Base-by-base conservation (phyloP, 1,140 invertebrate genomes). In the Cotesia typhae region DNA sequence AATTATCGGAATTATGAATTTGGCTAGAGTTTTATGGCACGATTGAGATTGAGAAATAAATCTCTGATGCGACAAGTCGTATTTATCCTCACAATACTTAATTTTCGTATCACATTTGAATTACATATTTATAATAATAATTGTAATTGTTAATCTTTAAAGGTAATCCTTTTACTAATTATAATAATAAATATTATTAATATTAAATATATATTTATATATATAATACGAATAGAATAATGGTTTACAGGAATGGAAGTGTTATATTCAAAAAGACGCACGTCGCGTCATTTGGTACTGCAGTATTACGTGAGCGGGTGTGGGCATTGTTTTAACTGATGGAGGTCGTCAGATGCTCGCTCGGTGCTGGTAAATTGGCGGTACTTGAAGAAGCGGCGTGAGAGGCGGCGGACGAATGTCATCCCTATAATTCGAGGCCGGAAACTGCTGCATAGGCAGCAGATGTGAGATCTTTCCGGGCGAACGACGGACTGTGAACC, bases 381-480 rank as follows among this genome's bases (percentile, higher is more conserved):
- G 84, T 68, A 88, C 78, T 72, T 89, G 87, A 75, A 88, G 75
- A 51, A 88, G 76, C 60, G 88, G 85, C 52, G 86, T 86, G 64
- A 88, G 79, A 37, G 86, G 85, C 7, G 80, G 76, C 47, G 86
- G 84, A 77, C 87, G 86, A 71, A 90, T 81, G 79, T 89, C 78
- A 80, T 88, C 78, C 65, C 77, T 75, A 61, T 79, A 77, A 70
- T 79, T 80, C 71, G 81, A 85, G 82, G 88, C 85, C 67, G 89
- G 87, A 74, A 91, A 81, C 70, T 90, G 90, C 78, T 91, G 88
- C 86, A 92, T 88, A 12, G 91, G 92, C 77, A 94, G 83, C 71
- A 93, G 82, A 82, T 93, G 92, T 37, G 91, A 88, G 63, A 93
- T 92, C 83, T 93, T 92, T 20, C 91, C 91, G 55, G 92, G 91